Percentiles rank a stretch among this genome's conserved stretches.
Evolutionary conservation across 2,113 vertebrate species (phyloP).

Genomic region (Ginglymostoma cirratum): DNA sequence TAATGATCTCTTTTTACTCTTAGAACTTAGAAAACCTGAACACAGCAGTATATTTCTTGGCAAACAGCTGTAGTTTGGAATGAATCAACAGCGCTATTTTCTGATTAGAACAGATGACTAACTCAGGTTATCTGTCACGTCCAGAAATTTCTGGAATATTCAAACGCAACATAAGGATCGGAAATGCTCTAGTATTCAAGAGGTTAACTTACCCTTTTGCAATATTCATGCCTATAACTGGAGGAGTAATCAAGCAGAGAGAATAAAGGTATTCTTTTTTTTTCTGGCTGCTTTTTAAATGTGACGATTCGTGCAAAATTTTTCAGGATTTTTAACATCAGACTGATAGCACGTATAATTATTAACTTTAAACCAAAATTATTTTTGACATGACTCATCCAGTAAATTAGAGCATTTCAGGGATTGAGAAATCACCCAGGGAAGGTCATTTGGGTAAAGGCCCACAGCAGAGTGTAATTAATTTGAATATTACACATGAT

Average conservation of each 20-base stretch:
- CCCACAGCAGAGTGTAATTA: constrained; percentile 66
- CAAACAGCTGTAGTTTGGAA: constrained; percentile 14
- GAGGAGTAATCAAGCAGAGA: background rate
- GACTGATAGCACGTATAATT: constrained; percentile 93
- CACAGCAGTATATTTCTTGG: background rate
- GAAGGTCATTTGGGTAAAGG: constrained; percentile 64
- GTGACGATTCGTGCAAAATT: constrained; percentile 91
- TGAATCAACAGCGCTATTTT: constrained; percentile 5
- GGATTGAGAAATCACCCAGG: constrained; percentile 79
- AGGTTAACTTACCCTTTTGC: constrained; percentile 57
- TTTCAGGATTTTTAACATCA: constrained; percentile 95
- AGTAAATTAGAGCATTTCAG: constrained; percentile 87
- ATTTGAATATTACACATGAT: constrained; percentile 90
- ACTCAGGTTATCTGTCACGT: background rate
- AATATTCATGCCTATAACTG: background rate
- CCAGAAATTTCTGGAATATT: background rate
- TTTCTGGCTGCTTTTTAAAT: constrained; percentile 84
- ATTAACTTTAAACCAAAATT: constrained; percentile 90
- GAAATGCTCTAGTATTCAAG: constrained; percentile 16
- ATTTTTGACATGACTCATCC: constrained; percentile 88
- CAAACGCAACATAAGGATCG: background rate
- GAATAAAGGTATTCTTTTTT: constrained; percentile 46
- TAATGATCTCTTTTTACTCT: background rate
- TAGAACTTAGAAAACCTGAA: background rate
- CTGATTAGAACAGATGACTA: constrained; percentile 30